Base-by-base conservation (phyloP, 2,888 invertebrate genomes). In the Notodromas monacha region DNA sequence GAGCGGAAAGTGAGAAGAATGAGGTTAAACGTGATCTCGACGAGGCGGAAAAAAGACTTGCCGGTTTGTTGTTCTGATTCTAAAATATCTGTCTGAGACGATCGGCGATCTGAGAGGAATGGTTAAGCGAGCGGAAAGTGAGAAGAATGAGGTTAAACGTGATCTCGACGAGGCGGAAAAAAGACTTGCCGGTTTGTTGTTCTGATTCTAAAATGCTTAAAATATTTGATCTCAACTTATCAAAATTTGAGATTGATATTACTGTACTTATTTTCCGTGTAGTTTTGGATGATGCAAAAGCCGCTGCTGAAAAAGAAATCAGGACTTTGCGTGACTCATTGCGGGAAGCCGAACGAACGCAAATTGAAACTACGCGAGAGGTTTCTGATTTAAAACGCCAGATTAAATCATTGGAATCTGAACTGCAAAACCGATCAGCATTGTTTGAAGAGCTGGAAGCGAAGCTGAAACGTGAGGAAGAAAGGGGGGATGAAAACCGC, bases 51-150 rank as follows among this genome's bases (percentile, higher is more conserved):
- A 47, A 49, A 35, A 44, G 42, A 34, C 41, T 46, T 32, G 39
- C 38, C 34, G 41, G 48, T 47, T n/a, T n/a, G n/a, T n/a, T n/a
- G n/a, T n/a, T n/a, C n/a, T n/a, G n/a, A n/a, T n/a, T n/a, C n/a
- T n/a, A n/a, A n/a, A n/a, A n/a, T n/a, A n/a, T n/a, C n/a, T n/a
- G n/a, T n/a, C n/a, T n/a, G n/a, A 60, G 36, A 67, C 68, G 30
- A 73, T 77, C 40, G 72, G 74, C 42, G 81, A 84, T 38, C 54
- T 84, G 34, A 55, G 81, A n/a, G 72, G 72, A 36, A 70, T 74
- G 42, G 62, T 79, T 1, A 84, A 81, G 51, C 58, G 68, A 30
- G 63, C 66, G 1, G 84, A 86, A 46, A 62, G 65, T 31, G 77
- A 84, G 41, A 66, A 76, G 39, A 56, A 74, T 2, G 77, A 79